phyloP scores from a whole-genome alignment of 37 sponge, comb jelly and placozoan genomes.

The Spongia lamella region DNA sequence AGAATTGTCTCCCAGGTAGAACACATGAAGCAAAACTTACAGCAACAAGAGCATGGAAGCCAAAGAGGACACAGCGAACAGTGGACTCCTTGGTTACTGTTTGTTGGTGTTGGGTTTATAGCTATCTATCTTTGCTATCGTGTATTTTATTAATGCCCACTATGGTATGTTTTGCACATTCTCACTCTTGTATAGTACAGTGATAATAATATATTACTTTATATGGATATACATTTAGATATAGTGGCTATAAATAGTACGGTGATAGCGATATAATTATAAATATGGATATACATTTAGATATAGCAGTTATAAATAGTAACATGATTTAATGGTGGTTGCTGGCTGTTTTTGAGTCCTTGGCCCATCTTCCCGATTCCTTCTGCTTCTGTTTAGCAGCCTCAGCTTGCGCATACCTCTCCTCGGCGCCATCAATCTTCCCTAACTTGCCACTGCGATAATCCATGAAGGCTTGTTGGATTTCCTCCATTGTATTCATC shows the following conservation, averaged over 20 bases:
- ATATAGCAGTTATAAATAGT: too few relatives aligned
- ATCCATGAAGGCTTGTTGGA: constrained; percentile 80
- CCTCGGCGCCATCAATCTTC: constrained; percentile 45
- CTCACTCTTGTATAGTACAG: too few relatives aligned
- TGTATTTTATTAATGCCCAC: too few relatives aligned
- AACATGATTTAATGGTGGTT: not conserved
- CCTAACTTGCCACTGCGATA: constrained; percentile 67
- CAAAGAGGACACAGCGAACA: not conserved
- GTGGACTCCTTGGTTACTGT: not conserved
- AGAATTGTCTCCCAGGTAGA: constrained; percentile 29
- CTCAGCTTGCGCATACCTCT: constrained; percentile 44
- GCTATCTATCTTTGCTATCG: too few relatives aligned
- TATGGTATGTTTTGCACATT: too few relatives aligned
- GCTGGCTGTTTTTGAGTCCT: not conserved
- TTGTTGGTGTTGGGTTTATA: too few relatives aligned
- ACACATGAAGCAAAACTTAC: constrained; percentile 37
- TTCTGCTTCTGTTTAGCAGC: not conserved
- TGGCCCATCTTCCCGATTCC: too few relatives aligned
- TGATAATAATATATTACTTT: too few relatives aligned
- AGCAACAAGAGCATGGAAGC: constrained; percentile 20
- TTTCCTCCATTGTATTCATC: constrained; percentile 90
- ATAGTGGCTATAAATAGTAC: too few relatives aligned
- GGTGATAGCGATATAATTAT: too few relatives aligned
- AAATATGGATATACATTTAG: not conserved
- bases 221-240: too few relatives aligned